Conservation (phyloP, 2,888 invertebrate genomes). For the Stratiomys singularior region DNA sequence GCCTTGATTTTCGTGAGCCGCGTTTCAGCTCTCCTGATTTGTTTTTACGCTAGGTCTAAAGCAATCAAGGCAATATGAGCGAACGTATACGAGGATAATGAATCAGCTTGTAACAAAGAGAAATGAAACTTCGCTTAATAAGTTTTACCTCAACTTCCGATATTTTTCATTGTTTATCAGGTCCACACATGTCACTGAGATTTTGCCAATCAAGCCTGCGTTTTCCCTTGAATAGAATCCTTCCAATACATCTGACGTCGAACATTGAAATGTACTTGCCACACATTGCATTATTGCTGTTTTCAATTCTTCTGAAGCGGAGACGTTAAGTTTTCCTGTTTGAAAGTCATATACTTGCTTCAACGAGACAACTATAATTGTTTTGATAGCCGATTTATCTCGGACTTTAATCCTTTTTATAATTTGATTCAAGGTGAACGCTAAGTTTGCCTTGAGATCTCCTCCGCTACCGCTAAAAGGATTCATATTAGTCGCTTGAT, state of each 20-base stretch:
- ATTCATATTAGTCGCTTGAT: not conserved
- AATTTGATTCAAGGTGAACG: slow-evolving; percentile 59
- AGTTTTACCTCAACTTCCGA: slow-evolving; percentile 72
- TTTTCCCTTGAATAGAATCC: slow-evolving; percentile 70
- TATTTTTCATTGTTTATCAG: slow-evolving; percentile 75
- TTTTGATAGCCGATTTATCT: slow-evolving; percentile 59
- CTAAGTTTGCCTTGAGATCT: slow-evolving; percentile 60
- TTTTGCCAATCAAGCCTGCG: slow-evolving; percentile 72
- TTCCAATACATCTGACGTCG: slow-evolving; percentile 66
- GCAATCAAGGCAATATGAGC: too few species aligned
- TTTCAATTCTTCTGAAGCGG: slow-evolving; percentile 64
- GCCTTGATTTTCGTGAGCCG: too few species aligned
- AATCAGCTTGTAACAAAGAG: too few species aligned
- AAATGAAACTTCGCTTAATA: too few species aligned
- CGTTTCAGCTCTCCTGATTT: not conserved
- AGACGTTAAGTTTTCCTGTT: slow-evolving; percentile 53
- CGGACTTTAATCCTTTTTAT: slow-evolving; percentile 58
- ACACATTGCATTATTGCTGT: slow-evolving; percentile 60
- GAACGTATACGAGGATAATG: too few species aligned
- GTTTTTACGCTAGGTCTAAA: too few species aligned
- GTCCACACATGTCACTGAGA: slow-evolving; percentile 73
- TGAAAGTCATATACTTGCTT: slow-evolving; percentile 61
- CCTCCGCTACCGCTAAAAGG: slow-evolving; percentile 56
- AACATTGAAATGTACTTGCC: slow-evolving; percentile 57
- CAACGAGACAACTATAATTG: slow-evolving; percentile 59